These are phyloP conservation scores for Cecropterus lyciades DNA, from an alignment of 1,140 invertebrate genomes.

Conservation along the genomic window DNA sequence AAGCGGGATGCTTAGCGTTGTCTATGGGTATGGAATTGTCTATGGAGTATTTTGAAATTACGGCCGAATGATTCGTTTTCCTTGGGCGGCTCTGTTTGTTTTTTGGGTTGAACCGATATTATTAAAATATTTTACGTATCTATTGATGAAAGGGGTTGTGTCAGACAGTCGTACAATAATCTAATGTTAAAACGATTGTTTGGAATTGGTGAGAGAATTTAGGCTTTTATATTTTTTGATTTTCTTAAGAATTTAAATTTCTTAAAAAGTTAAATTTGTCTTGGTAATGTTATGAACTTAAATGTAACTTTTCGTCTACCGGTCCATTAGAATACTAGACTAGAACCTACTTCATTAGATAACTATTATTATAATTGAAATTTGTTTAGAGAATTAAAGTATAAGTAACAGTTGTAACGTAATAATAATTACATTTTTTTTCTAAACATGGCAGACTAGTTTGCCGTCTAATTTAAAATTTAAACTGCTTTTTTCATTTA, in stretches of 20 bases:
- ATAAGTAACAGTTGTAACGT: too few species aligned
- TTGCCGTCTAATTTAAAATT: constrained; percentile 3
- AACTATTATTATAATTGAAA: too few species aligned
- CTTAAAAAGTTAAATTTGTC: too few species aligned
- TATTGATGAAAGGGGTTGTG: neutral
- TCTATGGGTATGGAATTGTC: constrained; percentile 41
- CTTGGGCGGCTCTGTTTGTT: constrained; percentile 24
- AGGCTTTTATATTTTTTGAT: too few species aligned
- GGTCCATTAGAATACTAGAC: too few species aligned
- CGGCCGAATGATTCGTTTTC: constrained; percentile 29
- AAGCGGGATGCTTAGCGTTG: constrained; percentile 48
- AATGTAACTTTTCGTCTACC: too few species aligned
- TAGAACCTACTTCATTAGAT: too few species aligned
- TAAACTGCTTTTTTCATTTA: constrained; percentile 28
- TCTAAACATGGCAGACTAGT: neutral
- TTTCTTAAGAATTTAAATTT: too few species aligned
- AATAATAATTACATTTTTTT: too few species aligned
- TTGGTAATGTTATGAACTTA: too few species aligned
- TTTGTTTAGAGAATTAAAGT: too few species aligned
- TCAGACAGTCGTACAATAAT: neutral
- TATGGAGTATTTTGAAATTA: constrained; percentile 39
- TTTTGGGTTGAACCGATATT: constrained; percentile 11
- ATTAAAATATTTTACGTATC: constrained; percentile 16
- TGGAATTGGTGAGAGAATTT: too few species aligned
- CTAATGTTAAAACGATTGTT: neutral